Conservation (phyloP, 2,113 vertebrate species). For the Conger conger region DNA sequence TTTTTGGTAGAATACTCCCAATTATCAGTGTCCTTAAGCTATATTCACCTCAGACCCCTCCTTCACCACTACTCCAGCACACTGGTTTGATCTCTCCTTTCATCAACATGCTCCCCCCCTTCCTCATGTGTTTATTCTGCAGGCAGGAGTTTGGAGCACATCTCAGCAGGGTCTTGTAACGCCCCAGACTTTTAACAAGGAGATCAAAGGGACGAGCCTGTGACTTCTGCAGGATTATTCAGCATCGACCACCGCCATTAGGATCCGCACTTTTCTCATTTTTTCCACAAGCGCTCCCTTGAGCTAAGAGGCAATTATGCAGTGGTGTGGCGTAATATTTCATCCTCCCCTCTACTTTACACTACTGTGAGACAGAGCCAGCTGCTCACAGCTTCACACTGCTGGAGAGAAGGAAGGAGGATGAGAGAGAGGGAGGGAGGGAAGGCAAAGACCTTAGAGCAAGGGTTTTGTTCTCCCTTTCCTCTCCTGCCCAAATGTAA, state of each 20-base stretch:
- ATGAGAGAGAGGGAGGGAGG: background rate
- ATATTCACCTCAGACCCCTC: background rate
- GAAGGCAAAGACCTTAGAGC: background rate
- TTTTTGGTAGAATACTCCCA: constrained; percentile 37
- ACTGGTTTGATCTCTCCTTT: background rate
- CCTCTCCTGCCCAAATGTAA: background rate
- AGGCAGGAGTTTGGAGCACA: constrained; percentile 35
- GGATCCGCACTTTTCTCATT: constrained; percentile 67
- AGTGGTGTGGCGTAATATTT: constrained; percentile 73
- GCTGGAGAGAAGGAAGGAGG: constrained; percentile 44
- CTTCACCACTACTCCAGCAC: background rate
- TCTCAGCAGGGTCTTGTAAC: constrained; percentile 46
- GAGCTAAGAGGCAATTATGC: constrained; percentile 75
- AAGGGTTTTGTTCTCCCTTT: background rate
- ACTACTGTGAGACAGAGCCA: constrained; percentile 48
- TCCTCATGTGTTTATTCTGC: constrained; percentile 45
- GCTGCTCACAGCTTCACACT: constrained; percentile 63
- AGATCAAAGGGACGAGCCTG: constrained; percentile 56
- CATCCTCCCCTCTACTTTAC: constrained; percentile 63
- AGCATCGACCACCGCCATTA: constrained; percentile 61
- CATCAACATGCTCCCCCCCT: constrained; percentile 20
- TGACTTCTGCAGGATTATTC: constrained; percentile 51
- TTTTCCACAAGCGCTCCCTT: constrained; percentile 71
- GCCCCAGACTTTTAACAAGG: constrained; percentile 51
- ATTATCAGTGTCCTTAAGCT: constrained; percentile 35